Conservation (phyloP, 2,113 vertebrate genomes). For the Crotalus horridus region DNA sequence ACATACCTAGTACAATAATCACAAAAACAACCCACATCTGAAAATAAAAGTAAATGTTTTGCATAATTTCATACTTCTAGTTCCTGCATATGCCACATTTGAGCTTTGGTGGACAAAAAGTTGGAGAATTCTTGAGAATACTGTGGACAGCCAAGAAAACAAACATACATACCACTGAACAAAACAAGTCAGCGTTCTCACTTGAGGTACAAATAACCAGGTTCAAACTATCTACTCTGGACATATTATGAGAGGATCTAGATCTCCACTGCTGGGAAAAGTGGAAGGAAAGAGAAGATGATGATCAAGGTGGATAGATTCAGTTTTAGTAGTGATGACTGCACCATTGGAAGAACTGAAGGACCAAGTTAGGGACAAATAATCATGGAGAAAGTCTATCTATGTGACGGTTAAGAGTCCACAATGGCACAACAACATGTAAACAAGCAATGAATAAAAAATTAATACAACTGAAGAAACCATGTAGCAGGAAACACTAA, state of each 20-base stretch:
- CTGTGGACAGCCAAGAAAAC: neutral
- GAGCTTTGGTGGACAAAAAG: neutral
- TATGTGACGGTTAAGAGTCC: neutral
- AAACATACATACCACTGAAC: neutral
- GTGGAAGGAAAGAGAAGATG: neutral
- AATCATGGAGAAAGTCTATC: neutral
- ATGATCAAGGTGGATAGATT: neutral
- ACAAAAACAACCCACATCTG: neutral
- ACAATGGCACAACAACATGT: neutral
- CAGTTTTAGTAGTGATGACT: neutral
- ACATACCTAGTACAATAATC: slow-evolving; percentile 62
- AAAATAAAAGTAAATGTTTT: slow-evolving; percentile 13
- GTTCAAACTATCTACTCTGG: neutral
- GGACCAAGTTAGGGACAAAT: neutral
- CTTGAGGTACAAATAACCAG: neutral
- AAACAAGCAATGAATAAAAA: neutral
- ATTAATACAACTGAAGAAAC: neutral
- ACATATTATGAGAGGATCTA: neutral
- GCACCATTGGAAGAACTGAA: neutral
- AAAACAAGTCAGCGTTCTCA: neutral
- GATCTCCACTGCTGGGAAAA: neutral
- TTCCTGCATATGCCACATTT: neutral
- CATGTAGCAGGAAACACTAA: neutral
- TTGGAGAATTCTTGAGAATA: neutral
- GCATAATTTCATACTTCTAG: neutral